Evolutionary conservation across 2,888 invertebrate genomes (phyloP).

Genomic region (Nudaria mundana): DNA sequence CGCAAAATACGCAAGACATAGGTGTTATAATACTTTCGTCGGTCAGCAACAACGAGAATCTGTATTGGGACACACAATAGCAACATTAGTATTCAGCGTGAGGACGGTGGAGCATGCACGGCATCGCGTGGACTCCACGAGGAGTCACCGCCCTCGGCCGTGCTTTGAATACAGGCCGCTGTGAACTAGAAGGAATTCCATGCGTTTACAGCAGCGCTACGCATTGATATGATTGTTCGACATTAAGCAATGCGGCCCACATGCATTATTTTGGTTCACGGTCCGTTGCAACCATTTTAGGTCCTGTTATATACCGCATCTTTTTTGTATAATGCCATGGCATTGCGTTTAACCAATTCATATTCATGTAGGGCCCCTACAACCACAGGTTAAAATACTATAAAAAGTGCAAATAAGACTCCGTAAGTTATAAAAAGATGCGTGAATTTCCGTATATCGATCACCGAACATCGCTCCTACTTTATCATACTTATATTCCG

Average conservation of each 20-base stretch:
- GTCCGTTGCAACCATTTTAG: constrained; percentile 62
- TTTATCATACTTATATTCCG: too few relatives aligned
- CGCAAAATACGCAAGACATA: constrained; percentile 71
- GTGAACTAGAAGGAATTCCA: constrained; percentile 56
- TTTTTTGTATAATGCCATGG: constrained; percentile 15
- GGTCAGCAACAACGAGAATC: constrained; percentile 49
- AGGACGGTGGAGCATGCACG: constrained; percentile 54
- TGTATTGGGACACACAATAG: constrained; percentile 57
- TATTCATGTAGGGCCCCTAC: too few relatives aligned
- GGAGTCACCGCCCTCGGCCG: constrained; percentile 74
- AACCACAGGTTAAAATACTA: too few relatives aligned
- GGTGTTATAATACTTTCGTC: constrained; percentile 71
- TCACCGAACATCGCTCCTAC: too few relatives aligned
- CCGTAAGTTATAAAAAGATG: too few relatives aligned
- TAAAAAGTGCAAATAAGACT: too few relatives aligned
- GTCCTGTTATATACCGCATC: constrained; percentile 36
- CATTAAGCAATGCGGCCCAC: constrained; percentile 64
- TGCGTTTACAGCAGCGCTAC: constrained; percentile 52
- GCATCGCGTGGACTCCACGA: constrained; percentile 64
- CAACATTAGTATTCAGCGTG: constrained; percentile 70
- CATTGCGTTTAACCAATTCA: too few relatives aligned
- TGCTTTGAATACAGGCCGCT: constrained; percentile 65
- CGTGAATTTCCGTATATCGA: too few relatives aligned
- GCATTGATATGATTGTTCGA: constrained; percentile 57
- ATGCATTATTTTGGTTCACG: constrained; percentile 62